phyloP scores from a whole-genome alignment of 1,140 invertebrate genomes.

The Hylyphantes graminicola region DNA sequence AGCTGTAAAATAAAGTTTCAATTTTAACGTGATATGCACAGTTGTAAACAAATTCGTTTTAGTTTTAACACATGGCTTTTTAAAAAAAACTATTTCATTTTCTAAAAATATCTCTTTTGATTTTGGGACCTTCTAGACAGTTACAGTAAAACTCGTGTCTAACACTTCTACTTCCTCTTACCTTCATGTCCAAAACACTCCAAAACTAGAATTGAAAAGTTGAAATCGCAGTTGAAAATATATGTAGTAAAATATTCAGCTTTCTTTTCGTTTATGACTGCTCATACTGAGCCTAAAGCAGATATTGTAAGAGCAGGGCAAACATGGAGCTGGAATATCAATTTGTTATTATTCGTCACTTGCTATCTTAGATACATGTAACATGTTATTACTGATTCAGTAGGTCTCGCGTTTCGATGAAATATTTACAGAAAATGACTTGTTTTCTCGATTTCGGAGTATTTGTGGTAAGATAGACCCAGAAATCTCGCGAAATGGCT shows the following conservation, averaged over 20 bases:
- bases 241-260: constrained; percentile 32
- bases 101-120: no score
- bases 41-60: no score
- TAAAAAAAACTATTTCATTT: no score
- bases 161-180: no score
- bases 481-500: background rate
- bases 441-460: background rate
- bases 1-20: no score
- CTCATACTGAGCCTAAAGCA: background rate
- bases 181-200: no score
- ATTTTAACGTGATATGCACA: no score
- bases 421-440: constrained; percentile 19
- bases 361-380: background rate
- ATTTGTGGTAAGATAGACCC: background rate
- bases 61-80: no score
- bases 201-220: no score
- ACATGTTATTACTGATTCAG: constrained; percentile 11
- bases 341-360: constrained; percentile 14
- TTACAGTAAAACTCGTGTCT: no score
- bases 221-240: background rate
- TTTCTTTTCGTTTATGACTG: background rate
- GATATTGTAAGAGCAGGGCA: constrained; percentile 7
- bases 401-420: background rate
- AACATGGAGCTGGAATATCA: constrained; percentile 25
- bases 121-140: no score